Evolutionary conservation across 2,113 vertebrate species (phyloP).

Genomic region (Felis chaus): DNA sequence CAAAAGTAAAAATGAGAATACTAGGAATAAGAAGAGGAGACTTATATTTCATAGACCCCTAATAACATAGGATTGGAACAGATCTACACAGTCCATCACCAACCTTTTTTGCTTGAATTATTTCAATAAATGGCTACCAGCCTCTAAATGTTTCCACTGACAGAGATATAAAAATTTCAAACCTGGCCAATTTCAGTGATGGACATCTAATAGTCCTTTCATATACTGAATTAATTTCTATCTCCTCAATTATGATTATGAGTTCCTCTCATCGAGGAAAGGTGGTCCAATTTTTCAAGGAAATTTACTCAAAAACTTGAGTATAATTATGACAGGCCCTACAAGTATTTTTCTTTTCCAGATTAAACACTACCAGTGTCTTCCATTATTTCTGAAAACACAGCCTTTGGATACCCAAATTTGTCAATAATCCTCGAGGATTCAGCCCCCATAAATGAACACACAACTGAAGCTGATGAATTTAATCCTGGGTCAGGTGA

Average conservation of each 20-base stretch:
- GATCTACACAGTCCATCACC: not conserved
- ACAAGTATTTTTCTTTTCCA: not conserved
- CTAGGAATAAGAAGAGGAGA: not conserved
- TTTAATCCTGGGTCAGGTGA: not conserved
- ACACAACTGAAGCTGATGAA: not conserved
- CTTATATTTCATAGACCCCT: not conserved
- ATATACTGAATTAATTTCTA: not conserved
- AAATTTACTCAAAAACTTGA: not conserved
- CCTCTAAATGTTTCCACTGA: not conserved
- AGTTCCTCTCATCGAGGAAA: not conserved
- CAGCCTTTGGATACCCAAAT: not conserved
- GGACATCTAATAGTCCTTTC: not conserved
- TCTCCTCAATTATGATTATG: not conserved
- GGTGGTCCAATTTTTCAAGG: not conserved
- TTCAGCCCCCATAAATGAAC: not conserved
- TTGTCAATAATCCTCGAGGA: not conserved
- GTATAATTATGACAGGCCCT: not conserved
- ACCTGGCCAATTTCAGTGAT: not conserved
- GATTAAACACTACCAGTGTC: not conserved
- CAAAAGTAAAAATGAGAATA: not conserved
- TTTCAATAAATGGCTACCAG: not conserved
- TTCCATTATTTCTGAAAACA: not conserved
- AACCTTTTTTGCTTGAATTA: not conserved
- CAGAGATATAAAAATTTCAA: not conserved
- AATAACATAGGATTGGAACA: not conserved